Evolutionary conservation across 2,113 vertebrate genomes (phyloP), one percentile per base, ranked within the genome.

Genomic region (Tauraco erythrolophus): DNA sequence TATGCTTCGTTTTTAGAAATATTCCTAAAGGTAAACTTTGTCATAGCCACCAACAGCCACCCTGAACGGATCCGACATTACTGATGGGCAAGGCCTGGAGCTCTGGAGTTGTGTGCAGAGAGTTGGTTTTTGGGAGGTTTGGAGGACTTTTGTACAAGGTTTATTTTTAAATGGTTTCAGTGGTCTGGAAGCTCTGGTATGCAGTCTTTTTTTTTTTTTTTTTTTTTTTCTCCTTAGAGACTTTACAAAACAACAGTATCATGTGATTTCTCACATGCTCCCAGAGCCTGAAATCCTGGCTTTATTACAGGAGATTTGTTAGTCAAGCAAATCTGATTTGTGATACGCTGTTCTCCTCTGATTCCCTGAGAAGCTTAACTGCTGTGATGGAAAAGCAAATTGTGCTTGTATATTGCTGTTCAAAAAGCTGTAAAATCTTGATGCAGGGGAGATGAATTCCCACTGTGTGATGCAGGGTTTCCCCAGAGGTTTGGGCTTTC

Each of bases 251-350:
- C 79, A 92, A 3, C 6, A 11, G 74, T 45, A 80, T 69, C 93
- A 93, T 92, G 95, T 95, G 96, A 90, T 91, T 33, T 43, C 79
- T 96, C 94, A 91, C 94, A 92, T 69, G 96, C 51, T 95, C 22
- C 35, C 71, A 66, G 84, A 94, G 95, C 93, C 89, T 95, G 89
- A 86, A 97, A 65, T 79, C 70, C 90, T 70, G 78, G 74, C 94
- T 89, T 95, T 86, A 86, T 92, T 92, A 56, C 80, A 58, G 60
- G 66, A 89, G 71, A 75, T 89, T 78, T 91, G 92, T 90, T 84
- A 87, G 51, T 81, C 45, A 24, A 81, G 80, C 77, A 91, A 89
- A 88, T 77, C 75, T 82, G 90, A 88, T 89, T 91, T 85, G 72
- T 53, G 75, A 70, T 50, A 17, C 2, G 1, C 48, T 69, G 9